phyloP scores from a whole-genome alignment of 2,113 vertebrate species.

The Scatophagus argus region DNA sequence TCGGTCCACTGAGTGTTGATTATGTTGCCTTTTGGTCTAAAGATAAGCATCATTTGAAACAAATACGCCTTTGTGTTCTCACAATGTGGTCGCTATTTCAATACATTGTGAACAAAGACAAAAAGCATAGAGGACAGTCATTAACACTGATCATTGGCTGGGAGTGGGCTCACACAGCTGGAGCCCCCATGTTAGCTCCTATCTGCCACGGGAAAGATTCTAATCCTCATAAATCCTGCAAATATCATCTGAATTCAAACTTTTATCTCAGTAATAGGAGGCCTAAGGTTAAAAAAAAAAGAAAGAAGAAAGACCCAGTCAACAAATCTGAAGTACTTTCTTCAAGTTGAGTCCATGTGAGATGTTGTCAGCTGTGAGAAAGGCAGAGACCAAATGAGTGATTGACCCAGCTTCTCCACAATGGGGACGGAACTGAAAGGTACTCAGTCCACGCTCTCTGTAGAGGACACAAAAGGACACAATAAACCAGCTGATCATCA shows the following conservation, averaged over 20 bases:
- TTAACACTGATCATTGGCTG: not conserved
- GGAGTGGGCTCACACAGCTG: not conserved
- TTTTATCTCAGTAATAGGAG: not conserved
- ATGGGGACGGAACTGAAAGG: constrained; percentile 94
- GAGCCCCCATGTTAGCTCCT: not conserved
- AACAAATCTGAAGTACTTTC: constrained; percentile 83
- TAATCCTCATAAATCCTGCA: not conserved
- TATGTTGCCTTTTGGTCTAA: not conserved
- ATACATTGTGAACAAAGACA: not conserved
- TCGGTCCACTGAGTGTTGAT: not conserved
- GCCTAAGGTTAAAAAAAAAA: too few relatives aligned
- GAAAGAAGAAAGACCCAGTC: not conserved
- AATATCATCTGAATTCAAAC: not conserved
- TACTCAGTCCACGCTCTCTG: constrained; percentile 92
- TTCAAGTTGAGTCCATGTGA: constrained; percentile 94
- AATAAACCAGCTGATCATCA: not conserved
- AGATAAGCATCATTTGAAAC: not conserved
- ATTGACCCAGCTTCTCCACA: constrained; percentile 95
- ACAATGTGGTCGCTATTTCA: not conserved
- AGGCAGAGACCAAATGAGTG: constrained; percentile 94
- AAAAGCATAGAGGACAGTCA: not conserved
- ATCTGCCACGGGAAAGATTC: too few relatives aligned
- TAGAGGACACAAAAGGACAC: constrained; percentile 24
- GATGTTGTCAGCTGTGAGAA: constrained; percentile 94
- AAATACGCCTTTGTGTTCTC: not conserved